Evolutionary conservation across 1,140 invertebrate species (phyloP), one percentile per base, ranked within the genome.

Genomic region (Atopsyche davidsoni): DNA sequence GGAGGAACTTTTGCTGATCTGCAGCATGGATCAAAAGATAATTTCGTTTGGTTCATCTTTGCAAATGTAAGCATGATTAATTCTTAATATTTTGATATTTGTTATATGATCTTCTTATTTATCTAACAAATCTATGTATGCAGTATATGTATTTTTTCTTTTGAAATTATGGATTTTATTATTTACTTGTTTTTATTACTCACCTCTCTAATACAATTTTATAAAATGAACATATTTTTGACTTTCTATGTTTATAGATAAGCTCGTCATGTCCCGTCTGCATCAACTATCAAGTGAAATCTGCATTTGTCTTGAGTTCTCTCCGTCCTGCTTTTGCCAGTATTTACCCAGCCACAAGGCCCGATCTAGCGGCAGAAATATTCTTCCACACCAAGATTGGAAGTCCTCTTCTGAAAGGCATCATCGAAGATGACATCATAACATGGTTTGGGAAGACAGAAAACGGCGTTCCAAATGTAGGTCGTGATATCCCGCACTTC

Each of bases 31-130:
- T 76, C 72, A 14, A 64, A 74, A 49, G 73, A 69, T 10, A 78
- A 81, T 59, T 74, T 72, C 14, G 62, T 80, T 2, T 81, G 80
- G 80, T 80, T 82, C 58, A 72, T 78, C n/a, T 76, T 82, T 59
- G 71, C 73, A 13, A 81, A 81, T 62, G 75, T 81, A 62, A 70
- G 72, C 71, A 60, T 39, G n/a, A 3, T 57, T 48, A 24, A 32
- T 22, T 60, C 59, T 59, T 46, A 17, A 9, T 18, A 57, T 39
- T 34, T 13, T 13, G 6, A n/a, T 28, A 31, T 44, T 48, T 48
- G 28, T 14, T 34, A 19, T 28, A 52, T 21, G 14, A 13, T 40
- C 36, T 52, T 25, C 11, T 49, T 10, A 39, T 36, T 25, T 47
- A 21, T 41, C n/a, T n/a, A n/a, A n/a, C n/a, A n/a, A n/a, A n/a